A percentile compares a stretch with the other conserved stretches of the same genome.
These are phyloP conservation scores for Anhinga rufa DNA, from an alignment of 2,113 vertebrate genomes.

Conservation along the genomic window DNA sequence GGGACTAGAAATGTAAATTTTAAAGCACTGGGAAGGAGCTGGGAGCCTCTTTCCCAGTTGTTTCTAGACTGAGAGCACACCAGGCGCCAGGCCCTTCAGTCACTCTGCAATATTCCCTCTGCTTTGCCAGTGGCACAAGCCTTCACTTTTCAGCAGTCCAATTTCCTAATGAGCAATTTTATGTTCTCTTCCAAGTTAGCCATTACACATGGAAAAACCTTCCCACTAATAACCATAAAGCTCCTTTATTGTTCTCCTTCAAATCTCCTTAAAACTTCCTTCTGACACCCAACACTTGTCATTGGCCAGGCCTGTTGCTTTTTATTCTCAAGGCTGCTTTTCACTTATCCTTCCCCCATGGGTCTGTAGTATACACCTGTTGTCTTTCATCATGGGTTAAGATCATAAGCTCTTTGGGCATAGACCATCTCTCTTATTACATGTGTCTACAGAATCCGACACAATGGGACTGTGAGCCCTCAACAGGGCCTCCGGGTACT, in stretches of 20 bases:
- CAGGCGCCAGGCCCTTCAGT: neutral
- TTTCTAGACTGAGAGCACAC: neutral
- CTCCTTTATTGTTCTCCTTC: conserved; percentile 52
- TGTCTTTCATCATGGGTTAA: conserved; percentile 67
- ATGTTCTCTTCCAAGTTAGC: conserved; percentile 14
- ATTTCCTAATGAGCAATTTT: conserved; percentile 22
- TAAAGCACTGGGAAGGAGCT: neutral
- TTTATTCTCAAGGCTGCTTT: conserved; percentile 48
- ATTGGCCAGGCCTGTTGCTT: conserved; percentile 45
- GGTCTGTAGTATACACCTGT: conserved; percentile 57
- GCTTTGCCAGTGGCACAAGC: neutral
- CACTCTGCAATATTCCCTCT: neutral
- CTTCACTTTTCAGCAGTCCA: neutral
- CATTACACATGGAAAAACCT: conserved; percentile 20
- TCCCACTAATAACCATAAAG: conserved; percentile 17
- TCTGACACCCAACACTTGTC: conserved; percentile 54
- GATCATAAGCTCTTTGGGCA: conserved; percentile 66
- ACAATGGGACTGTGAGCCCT: conserved; percentile 40
- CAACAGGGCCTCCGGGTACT: conserved; percentile 29
- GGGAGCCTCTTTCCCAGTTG: neutral
- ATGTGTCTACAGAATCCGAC: conserved; percentile 37
- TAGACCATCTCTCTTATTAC: conserved; percentile 62
- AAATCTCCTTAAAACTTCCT: conserved; percentile 62
- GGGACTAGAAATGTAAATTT: neutral
- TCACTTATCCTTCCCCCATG: conserved; percentile 53